A percentile compares a stretch with the other conserved stretches of the same genome.
Conservation (phyloP, 2,888 invertebrate species). For the Tetragonula carbonaria region DNA sequence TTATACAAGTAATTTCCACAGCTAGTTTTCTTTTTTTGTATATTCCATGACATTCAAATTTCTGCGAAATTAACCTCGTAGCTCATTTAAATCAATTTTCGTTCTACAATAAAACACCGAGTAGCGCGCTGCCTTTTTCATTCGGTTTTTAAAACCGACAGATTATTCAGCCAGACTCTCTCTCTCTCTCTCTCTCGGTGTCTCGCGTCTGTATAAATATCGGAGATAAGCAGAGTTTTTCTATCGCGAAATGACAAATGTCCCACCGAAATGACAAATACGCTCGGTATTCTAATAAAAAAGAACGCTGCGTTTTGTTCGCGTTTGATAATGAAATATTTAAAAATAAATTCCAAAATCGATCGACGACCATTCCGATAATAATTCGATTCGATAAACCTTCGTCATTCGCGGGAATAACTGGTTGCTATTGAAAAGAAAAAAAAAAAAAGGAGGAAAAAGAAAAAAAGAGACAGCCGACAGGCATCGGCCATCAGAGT, state of each 20-base stretch:
- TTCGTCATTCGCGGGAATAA: background rate
- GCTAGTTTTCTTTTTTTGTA: no score
- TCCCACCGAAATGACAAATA: background rate
- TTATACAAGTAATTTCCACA: no score
- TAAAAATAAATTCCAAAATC: background rate
- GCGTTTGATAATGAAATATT: background rate
- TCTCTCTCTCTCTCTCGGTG: no score
- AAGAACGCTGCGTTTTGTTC: background rate
- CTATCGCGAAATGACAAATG: background rate
- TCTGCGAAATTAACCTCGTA: background rate
- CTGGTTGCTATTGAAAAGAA: background rate
- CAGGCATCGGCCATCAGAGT: background rate
- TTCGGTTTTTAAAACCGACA: background rate
- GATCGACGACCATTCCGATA: background rate
- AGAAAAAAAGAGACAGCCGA: background rate
- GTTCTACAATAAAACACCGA: background rate
- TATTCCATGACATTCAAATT: no score
- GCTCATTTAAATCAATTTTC: background rate
- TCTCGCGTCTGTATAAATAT: no score
- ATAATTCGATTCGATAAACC: conserved; percentile 4
- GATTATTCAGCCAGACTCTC: background rate
- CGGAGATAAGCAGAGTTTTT: background rate
- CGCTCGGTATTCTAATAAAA: background rate
- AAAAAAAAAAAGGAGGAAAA: background rate
- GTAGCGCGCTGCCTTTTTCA: background rate